These are phyloP conservation scores for Eumerus sabulonum DNA, from an alignment of 2,888 invertebrate genomes.

Conservation along the genomic window DNA sequence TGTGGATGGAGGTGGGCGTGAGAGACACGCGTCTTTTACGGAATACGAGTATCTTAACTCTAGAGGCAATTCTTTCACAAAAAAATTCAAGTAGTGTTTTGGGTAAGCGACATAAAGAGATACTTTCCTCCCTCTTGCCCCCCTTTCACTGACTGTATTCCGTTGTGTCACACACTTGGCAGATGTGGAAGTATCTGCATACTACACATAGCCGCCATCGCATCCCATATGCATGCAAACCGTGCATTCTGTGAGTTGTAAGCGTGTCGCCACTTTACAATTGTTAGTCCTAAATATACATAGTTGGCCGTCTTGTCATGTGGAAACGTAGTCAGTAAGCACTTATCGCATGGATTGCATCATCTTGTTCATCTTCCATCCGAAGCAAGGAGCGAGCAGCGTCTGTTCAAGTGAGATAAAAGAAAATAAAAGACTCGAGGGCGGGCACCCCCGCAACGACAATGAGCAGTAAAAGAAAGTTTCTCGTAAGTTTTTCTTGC, in stretches of 20 bases:
- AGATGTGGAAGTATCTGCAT: slow-evolving; percentile 32
- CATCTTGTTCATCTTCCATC: slow-evolving; percentile 43
- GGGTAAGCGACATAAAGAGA: slow-evolving; percentile 3
- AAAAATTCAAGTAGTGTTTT: slow-evolving; percentile 19
- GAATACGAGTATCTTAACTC: slow-evolving; percentile 37
- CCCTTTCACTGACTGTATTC: slow-evolving; percentile 33
- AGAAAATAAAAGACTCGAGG: slow-evolving; percentile 6
- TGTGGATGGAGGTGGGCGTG: background rate
- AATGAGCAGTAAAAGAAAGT: slow-evolving; percentile 33
- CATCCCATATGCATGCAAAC: background rate
- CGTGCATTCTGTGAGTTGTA: slow-evolving; percentile 13
- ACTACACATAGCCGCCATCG: slow-evolving; percentile 25
- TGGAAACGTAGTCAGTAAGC: slow-evolving; percentile 52
- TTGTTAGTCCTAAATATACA: slow-evolving; percentile 58
- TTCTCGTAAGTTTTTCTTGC: slow-evolving; percentile 16
- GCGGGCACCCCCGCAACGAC: slow-evolving; percentile 5
- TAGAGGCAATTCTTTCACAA: slow-evolving; percentile 36
- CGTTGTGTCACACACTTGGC: slow-evolving; percentile 1
- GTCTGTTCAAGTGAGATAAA: slow-evolving; percentile 24
- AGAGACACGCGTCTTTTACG: slow-evolving; percentile 49
- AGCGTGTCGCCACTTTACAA: slow-evolving; percentile 60
- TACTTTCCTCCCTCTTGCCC: slow-evolving; percentile 39
- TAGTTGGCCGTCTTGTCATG: slow-evolving; percentile 50
- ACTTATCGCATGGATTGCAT: slow-evolving; percentile 61
- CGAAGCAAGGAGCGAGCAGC: slow-evolving; percentile 28